Base-by-base conservation (phyloP, 2,888 invertebrate species). In the Oegoconia quadripuncta region DNA sequence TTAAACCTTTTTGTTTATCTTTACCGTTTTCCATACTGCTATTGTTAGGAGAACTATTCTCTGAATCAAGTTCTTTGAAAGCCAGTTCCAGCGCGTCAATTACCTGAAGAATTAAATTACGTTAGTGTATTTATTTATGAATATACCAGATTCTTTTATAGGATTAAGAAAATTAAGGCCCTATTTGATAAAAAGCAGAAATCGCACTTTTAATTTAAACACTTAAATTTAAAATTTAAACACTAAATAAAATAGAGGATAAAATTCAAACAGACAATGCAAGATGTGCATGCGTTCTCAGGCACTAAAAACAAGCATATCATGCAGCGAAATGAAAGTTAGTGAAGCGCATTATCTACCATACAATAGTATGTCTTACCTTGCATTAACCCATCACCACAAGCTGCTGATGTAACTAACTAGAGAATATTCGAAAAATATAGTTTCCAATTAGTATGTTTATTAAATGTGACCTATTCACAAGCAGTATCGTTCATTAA, bases 41-140 rank as follows among this genome's bases (percentile, higher is more conserved):
- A 31, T 43, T 46, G 40, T 48, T 39, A 32, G 52, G 55, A 11
- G 55, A 56, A 46, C 66, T 70, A 46, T 83, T 82, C 64, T 89
- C 87, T 23, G 88, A 89, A 73, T 91, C 91, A 49, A 91, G 86
- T 64, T 90, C 90, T 76, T 90, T 84, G 64, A 91, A 90, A 56
- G 91, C 91, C 65, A 90, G 70, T 64, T 91, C 91, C 65, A 91
- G 74, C 52, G 91, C 91, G 74, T 91, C 91, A 66, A 90, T 79
- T 42, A 91, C 90, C 91, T 91, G 79, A 25, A 68, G 58, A 56
- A 50, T 20, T 32, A 17, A 13, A 13, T 11, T 6, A 20, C n/a
- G n/a, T 6, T 20, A 20, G 20, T 20, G 4, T 20, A 7, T 20
- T 20, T 20, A 20, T 20, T 20, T 12, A 16, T n/a, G 15, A 30